Base-by-base conservation (phyloP, 2,888 invertebrate species). In the Drosophila tripunctata region DNA sequence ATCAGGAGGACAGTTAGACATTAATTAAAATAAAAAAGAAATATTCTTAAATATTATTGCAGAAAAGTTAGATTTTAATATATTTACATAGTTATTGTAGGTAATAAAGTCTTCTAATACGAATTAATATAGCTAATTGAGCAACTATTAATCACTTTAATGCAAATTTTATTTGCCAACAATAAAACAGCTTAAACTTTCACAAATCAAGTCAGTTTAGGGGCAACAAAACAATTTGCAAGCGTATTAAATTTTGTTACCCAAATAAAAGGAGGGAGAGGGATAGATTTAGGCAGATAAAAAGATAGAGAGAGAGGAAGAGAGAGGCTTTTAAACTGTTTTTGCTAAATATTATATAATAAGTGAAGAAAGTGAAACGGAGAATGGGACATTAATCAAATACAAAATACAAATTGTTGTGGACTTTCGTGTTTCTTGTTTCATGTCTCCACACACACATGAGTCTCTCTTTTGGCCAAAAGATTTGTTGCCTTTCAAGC, bases 401-500 rank as follows among this genome's bases (percentile, higher is more conserved):
- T 55, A 15, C 10, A 35, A 30, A 50, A 41, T 35, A 47, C 52
- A 67, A 60, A 60, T 67, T 52, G 51, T 62, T 62, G 36, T 22
- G 36, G 50, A 30, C 10, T 48, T 48, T 17, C 40, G 48, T 40
- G 30, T 35, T 7, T 21, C 27, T 27, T 27, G 27, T 27, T 27
- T 3, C n/a, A n/a, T 27, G 27, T 10, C 4, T 10, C 27, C 27
- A 10, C 14, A 33, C 48, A 52, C 75, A 69, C 55, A 75, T 57
- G 75, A 68, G 75, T 50, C 50, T 47, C n/a, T n/a, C n/a, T 50
- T 31, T 33, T 14, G 56, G 45, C 56, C 54, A 50, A 47, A 50
- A 56, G 75, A 72, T 75, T 64, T 60, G 75, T 69, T 48, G 64
- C 64, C 58, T 30, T 60, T 63, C 24, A 27, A 45, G 67, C 52